phyloP scores from a whole-genome alignment of 2,888 invertebrate species.

The Anagyrus pseudococci region DNA sequence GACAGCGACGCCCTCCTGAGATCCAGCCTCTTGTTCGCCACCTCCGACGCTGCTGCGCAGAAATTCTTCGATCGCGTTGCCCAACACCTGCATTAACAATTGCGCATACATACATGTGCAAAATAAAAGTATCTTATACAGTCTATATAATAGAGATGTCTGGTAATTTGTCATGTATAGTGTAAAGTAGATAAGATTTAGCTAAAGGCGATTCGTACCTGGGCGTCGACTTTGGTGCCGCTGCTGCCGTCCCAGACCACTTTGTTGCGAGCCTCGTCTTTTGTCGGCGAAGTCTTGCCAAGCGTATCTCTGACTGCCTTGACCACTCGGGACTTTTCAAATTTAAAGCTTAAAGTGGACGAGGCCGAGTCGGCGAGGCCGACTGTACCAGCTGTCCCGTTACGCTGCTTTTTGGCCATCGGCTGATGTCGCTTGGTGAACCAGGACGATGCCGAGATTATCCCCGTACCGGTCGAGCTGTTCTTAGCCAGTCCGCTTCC shows the following conservation, averaged over 20 bases:
- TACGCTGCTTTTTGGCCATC: constrained; percentile 66
- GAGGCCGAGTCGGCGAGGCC: constrained; percentile 14
- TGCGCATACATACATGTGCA: background rate
- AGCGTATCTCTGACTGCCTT: constrained; percentile 64
- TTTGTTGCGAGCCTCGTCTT: constrained; percentile 61
- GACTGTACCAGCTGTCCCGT: background rate
- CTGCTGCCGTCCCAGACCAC: constrained; percentile 80
- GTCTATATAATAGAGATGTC: background rate
- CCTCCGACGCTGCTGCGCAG: constrained; percentile 54
- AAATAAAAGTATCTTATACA: background rate
- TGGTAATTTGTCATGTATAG: no score
- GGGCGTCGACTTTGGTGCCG: constrained; percentile 80
- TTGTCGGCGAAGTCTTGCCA: constrained; percentile 47
- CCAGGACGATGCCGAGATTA: constrained; percentile 71
- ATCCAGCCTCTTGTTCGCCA: no score
- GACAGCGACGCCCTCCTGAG: constrained; percentile 49
- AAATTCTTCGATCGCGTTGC: constrained; percentile 85
- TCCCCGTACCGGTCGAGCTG: constrained; percentile 34
- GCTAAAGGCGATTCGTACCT: constrained; percentile 51
- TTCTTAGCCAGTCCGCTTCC: background rate
- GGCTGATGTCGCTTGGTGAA: constrained; percentile 81
- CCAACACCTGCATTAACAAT: constrained; percentile 65
- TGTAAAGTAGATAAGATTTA: no score
- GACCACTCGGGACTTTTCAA: constrained; percentile 66
- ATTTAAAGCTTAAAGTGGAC: constrained; percentile 65